Percentiles rank a stretch among this genome's conserved stretches.
Evolutionary conservation across 2,113 vertebrate genomes (phyloP).

Genomic region (Asarcornis scutulata): DNA sequence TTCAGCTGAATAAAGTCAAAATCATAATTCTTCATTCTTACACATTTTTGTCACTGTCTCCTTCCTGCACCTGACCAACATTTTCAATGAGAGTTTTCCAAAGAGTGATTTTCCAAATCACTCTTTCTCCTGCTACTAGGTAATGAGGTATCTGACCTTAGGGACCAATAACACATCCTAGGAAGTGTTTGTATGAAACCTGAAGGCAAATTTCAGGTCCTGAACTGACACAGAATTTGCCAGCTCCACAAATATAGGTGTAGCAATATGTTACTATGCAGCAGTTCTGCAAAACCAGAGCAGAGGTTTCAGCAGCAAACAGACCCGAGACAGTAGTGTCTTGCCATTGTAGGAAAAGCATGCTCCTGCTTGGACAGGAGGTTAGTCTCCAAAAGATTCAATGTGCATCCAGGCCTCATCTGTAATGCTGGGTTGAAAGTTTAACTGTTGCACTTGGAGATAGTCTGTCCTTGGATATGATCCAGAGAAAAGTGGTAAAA

Average conservation of each 20-base stretch:
- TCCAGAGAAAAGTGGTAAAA: background rate
- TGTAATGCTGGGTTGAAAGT: background rate
- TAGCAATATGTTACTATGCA: rapidly evolving
- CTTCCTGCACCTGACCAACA: background rate
- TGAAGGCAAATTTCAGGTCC: background rate
- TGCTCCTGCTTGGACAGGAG: background rate
- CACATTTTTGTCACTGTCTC: background rate
- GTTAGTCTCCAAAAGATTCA: background rate
- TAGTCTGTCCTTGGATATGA: background rate
- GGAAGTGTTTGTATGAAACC: background rate
- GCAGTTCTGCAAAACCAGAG: background rate
- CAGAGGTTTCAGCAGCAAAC: background rate
- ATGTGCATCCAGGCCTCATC: rapidly evolving
- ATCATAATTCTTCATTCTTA: background rate
- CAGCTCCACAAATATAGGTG: background rate
- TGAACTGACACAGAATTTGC: background rate
- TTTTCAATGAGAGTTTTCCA: background rate
- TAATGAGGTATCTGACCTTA: rapidly evolving
- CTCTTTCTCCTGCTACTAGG: background rate
- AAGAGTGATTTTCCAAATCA: background rate
- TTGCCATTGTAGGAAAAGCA: background rate
- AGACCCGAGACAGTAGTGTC: background rate
- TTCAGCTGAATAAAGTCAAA: background rate
- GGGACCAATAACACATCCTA: background rate
- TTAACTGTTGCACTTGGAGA: background rate